Conservation (phyloP, 2,797 vertebrate genomes). For the Hoplostethus atlanticus region DNA sequence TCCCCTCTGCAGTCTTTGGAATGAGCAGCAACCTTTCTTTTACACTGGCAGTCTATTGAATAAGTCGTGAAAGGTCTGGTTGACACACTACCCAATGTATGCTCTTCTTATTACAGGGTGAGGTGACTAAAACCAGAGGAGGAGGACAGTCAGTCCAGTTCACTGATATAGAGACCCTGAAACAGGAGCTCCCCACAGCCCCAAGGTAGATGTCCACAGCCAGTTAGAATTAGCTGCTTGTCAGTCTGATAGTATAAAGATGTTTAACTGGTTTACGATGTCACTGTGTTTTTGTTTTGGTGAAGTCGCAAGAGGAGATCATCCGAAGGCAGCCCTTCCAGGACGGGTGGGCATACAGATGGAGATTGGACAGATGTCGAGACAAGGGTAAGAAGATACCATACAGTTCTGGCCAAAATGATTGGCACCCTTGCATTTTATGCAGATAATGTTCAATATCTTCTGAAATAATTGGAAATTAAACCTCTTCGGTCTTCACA, state of each 20-base stretch:
- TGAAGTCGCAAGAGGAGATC: conserved; percentile 83
- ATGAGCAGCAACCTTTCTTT: too few relatives aligned
- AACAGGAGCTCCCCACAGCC: conserved; percentile 87
- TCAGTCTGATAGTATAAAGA: neutral
- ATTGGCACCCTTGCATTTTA: neutral
- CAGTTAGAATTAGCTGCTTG: neutral
- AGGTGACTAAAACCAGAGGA: conserved; percentile 93
- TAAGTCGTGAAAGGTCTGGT: neutral
- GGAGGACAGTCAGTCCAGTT: conserved; percentile 96
- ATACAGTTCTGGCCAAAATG: neutral
- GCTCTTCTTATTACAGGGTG: conserved; percentile 82
- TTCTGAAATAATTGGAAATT: too few relatives aligned
- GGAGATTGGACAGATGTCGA: conserved; percentile 94
- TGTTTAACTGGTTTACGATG: neutral
- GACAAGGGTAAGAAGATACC: conserved; percentile 87
- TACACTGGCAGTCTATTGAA: neutral
- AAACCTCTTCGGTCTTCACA: too few relatives aligned
- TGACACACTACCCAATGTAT: neutral
- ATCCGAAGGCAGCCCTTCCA: conserved; percentile 73
- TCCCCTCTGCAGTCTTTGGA: too few relatives aligned
- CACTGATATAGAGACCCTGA: conserved; percentile 95
- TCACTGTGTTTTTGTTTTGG: conserved; percentile 16
- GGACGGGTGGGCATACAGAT: conserved; percentile 70
- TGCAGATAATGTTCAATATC: too few relatives aligned
- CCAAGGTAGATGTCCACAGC: conserved; percentile 57